Percentiles rank a stretch among this genome's conserved stretches.
These are phyloP conservation scores for Lutjanus argentimaculatus DNA, from an alignment of 2,797 vertebrate genomes.

Conservation along the genomic window DNA sequence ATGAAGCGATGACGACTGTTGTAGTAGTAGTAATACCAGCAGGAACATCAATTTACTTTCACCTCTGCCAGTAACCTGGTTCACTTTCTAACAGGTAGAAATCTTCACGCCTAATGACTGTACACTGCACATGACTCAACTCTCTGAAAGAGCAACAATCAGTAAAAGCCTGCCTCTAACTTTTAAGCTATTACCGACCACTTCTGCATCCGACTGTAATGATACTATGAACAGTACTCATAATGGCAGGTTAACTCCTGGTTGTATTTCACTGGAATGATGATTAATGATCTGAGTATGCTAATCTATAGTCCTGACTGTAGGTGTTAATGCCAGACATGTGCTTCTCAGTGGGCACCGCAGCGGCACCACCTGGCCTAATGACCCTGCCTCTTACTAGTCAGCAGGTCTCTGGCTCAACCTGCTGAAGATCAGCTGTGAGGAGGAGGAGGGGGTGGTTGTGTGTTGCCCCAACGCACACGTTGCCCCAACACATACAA, in stretches of 20 bases:
- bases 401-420: slow-evolving; percentile 85
- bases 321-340: slow-evolving; percentile 82
- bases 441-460: slow-evolving; percentile 23
- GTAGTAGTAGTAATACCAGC: too few species aligned
- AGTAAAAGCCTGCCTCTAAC: background rate
- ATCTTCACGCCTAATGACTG: background rate
- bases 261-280: slow-evolving; percentile 32
- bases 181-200: background rate
- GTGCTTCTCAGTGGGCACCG: slow-evolving; percentile 81
- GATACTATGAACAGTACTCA: background rate
- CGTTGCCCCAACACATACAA: background rate
- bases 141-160: background rate
- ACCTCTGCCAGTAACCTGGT: background rate
- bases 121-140: background rate
- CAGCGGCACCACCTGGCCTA: slow-evolving; percentile 79
- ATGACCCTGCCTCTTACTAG: slow-evolving; percentile 82
- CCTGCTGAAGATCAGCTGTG: slow-evolving; percentile 69
- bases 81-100: background rate
- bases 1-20: too few species aligned
- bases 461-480: slow-evolving; percentile 24
- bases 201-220: slow-evolving; percentile 2
- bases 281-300: slow-evolving; percentile 61
- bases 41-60: too few species aligned
- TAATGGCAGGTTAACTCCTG: slow-evolving; percentile 7
- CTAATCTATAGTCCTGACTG: slow-evolving; percentile 68